phyloP scores from a whole-genome alignment of 2,888 invertebrate genomes.

The Coleophora flavipennella region DNA sequence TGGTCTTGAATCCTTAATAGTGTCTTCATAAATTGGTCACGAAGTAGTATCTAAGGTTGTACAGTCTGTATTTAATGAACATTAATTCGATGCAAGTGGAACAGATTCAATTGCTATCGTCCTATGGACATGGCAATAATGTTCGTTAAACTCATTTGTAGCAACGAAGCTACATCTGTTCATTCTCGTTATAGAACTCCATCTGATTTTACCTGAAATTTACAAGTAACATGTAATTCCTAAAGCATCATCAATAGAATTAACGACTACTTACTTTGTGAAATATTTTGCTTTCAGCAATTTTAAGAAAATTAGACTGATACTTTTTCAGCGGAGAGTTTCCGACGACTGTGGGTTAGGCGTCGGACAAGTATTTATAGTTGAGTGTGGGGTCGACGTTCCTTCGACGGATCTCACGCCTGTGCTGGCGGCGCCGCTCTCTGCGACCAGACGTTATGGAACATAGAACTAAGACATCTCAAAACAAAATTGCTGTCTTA shows the following conservation, averaged over 20 bases:
- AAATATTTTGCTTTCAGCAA: slow-evolving; percentile 2
- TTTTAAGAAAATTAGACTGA: slow-evolving; percentile 3
- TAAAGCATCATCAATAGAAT: too few relatives aligned
- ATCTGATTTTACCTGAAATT: too few relatives aligned
- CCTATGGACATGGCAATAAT: slow-evolving; percentile 58
- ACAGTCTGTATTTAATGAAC: slow-evolving; percentile 42
- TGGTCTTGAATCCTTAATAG: slow-evolving; percentile 21
- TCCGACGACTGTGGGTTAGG: slow-evolving; percentile 19
- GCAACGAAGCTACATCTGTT: slow-evolving; percentile 5
- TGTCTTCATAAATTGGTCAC: slow-evolving; percentile 26
- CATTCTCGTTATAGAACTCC: too few relatives aligned
- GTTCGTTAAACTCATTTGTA: slow-evolving; percentile 53
- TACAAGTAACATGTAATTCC: too few relatives aligned
- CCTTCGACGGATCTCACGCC: slow-evolving; percentile 58
- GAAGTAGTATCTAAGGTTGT: too few relatives aligned
- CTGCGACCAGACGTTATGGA: slow-evolving; percentile 30
- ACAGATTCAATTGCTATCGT: slow-evolving; percentile 70
- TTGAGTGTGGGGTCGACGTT: slow-evolving; percentile 62
- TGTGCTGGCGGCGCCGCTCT: slow-evolving; percentile 22
- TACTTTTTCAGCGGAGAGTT: slow-evolving; percentile 22
- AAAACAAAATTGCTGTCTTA: too few relatives aligned
- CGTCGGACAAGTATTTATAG: slow-evolving; percentile 45
- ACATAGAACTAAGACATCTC: slow-evolving; percentile 29
- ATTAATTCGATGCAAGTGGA: slow-evolving; percentile 69
- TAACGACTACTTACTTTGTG: too few relatives aligned